A percentile compares a stretch with the other conserved stretches of the same genome.
These are phyloP conservation scores for Pseudomyrmex flavicornis DNA, from an alignment of 1,140 invertebrate genomes.

Conservation along the genomic window DNA sequence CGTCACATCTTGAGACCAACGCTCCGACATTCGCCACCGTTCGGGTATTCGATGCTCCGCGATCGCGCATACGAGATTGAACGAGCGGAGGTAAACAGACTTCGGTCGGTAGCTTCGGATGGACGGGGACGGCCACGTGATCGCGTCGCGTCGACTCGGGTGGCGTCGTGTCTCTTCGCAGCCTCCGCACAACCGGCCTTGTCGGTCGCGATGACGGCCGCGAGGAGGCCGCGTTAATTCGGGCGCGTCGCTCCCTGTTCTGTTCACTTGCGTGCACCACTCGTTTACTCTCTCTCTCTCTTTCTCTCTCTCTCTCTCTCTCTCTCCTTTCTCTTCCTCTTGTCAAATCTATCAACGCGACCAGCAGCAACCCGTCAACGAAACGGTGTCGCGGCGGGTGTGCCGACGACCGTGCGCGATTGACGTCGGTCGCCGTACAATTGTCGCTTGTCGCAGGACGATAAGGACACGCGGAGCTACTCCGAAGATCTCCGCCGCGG, in stretches of 20 bases:
- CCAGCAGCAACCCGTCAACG: background rate
- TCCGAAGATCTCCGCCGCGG: slow-evolving; percentile 4
- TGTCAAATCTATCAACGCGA: slow-evolving; percentile 3
- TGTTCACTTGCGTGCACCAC: background rate
- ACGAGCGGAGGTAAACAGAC: slow-evolving; percentile 34
- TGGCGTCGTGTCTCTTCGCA: slow-evolving; percentile 35
- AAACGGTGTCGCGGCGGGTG: slow-evolving; percentile 11
- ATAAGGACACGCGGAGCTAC: background rate
- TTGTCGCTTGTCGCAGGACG: background rate
- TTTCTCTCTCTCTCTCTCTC: background rate
- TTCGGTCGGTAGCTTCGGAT: background rate
- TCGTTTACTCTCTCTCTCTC: background rate
- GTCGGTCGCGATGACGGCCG: slow-evolving; percentile 22
- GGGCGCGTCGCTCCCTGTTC: slow-evolving; percentile 17
- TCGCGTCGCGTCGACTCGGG: slow-evolving; percentile 17
- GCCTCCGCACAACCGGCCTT: slow-evolving; percentile 22
- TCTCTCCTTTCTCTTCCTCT: background rate
- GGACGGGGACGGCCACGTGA: slow-evolving; percentile 38
- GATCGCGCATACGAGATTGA: slow-evolving; percentile 8
- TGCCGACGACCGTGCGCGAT: background rate
- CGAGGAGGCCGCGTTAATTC: slow-evolving; percentile 35
- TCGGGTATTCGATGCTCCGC: slow-evolving; percentile 2
- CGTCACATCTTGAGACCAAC: slow-evolving; percentile 25
- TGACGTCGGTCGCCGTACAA: slow-evolving; percentile 1
- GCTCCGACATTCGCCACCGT: slow-evolving; percentile 15